Conservation (phyloP, 2,113 vertebrate species). For the western clawed frog (Xenopus tropicalis) region DNA sequence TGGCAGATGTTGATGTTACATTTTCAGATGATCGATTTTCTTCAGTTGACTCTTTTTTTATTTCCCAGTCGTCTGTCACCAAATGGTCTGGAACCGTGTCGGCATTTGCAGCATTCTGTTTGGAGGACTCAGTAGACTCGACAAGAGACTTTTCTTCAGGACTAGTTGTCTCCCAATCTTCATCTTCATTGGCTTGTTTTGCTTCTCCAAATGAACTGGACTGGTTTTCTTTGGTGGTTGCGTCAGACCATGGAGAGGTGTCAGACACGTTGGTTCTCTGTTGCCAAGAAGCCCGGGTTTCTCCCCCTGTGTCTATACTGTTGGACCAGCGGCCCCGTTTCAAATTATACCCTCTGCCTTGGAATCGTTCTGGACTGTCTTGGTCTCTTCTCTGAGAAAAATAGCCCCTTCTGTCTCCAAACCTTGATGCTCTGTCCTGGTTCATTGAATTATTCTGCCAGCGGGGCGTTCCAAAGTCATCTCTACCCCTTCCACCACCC, state of each 20-base stretch:
- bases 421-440: neutral
- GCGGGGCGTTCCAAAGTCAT: constrained; percentile 10
- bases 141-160: neutral
- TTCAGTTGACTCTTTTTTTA: neutral
- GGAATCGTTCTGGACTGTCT: neutral
- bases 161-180: constrained; percentile 59
- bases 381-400: neutral
- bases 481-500: neutral
- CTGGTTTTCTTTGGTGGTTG: neutral
- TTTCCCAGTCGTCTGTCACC: neutral
- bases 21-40: neutral
- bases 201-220: neutral
- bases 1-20: neutral
- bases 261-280: neutral
- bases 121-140: neutral
- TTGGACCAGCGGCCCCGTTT: constrained; percentile 18
- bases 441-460: constrained; percentile 8
- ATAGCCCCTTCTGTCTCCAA: constrained; percentile 3
- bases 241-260: neutral
- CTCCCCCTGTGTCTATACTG: neutral
- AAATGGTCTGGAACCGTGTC: too few species aligned
- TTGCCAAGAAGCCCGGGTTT: constrained; percentile 5
- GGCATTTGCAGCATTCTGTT: neutral
- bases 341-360: neutral
- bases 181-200: neutral